Conservation (phyloP, 2,888 invertebrate genomes). For the Drosophila mulleri region DNA sequence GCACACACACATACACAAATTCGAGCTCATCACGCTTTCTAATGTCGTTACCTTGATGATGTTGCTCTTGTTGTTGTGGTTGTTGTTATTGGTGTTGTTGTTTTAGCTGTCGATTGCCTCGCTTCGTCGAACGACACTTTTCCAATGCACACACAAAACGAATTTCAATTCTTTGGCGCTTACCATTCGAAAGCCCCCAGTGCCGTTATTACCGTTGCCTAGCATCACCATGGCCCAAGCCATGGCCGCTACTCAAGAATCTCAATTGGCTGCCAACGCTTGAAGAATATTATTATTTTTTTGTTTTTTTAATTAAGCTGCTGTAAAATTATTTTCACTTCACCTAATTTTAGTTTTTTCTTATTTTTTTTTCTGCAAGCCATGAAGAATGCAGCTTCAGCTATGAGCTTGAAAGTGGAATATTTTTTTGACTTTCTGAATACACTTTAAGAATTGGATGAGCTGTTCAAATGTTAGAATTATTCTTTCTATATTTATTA, state of each 20-base stretch:
- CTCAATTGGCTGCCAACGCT: constrained; percentile 38
- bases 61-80: constrained; percentile 21
- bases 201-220: constrained; percentile 63
- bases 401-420: neutral
- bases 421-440: neutral
- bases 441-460: constrained; percentile 2
- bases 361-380: constrained; percentile 41
- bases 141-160: constrained; percentile 60
- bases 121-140: constrained; percentile 69
- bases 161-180: constrained; percentile 62
- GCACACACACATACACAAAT: constrained; percentile 8
- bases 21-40: constrained; percentile 70
- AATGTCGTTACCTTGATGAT: constrained; percentile 57
- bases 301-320: constrained; percentile 66
- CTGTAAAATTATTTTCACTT: constrained; percentile 72
- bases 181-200: constrained; percentile 48
- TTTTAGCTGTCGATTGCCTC: constrained; percentile 45
- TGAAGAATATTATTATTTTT: constrained; percentile 26
- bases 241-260: constrained; percentile 33
- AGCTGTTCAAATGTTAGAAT: neutral
- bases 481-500: no score
- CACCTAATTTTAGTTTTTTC: constrained; percentile 56
- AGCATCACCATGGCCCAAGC: constrained; percentile 16
- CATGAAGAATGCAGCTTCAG: constrained; percentile 42
- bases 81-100: constrained; percentile 25